A percentile compares a stretch with the other conserved stretches of the same genome.
phyloP scores from a whole-genome alignment of 2,888 invertebrate genomes.

The Criorhina ranunculi region DNA sequence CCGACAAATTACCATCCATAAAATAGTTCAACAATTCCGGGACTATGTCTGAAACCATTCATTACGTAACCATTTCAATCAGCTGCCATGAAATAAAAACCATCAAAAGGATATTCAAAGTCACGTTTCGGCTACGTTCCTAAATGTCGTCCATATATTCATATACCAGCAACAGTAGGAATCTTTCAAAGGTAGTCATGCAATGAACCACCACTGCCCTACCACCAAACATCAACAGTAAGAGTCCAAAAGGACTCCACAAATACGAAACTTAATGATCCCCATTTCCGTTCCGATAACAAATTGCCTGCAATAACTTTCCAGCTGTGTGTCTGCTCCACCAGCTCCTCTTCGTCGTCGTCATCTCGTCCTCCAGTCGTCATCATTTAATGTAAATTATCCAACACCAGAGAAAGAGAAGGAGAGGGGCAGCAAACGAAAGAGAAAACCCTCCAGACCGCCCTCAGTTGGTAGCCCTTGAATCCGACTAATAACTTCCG shows the following conservation, averaged over 20 bases:
- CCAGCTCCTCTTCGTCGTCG: constrained; percentile 15
- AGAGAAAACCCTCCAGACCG: constrained; percentile 65
- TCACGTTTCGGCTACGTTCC: constrained; percentile 26
- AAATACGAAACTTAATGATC: constrained; percentile 72
- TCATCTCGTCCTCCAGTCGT: no score
- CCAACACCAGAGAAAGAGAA: constrained; percentile 9
- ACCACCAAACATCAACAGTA: background rate
- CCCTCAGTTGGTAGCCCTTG: constrained; percentile 45
- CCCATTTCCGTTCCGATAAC: constrained; percentile 70
- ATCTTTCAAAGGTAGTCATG: constrained; percentile 10
- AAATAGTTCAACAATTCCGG: constrained; percentile 46
- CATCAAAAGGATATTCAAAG: constrained; percentile 41
- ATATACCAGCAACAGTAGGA: background rate
- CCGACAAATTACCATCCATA: constrained; percentile 45
- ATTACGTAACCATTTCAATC: constrained; percentile 70
- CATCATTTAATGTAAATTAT: constrained; percentile 70
- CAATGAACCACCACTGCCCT: constrained; percentile 32
- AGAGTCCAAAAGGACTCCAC: constrained; percentile 34
- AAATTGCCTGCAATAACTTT: constrained; percentile 74
- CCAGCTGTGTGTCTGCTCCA: constrained; percentile 20
- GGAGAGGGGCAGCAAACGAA: constrained; percentile 43
- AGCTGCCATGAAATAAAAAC: constrained; percentile 30
- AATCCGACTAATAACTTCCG: constrained; percentile 68
- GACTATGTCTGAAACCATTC: constrained; percentile 34
- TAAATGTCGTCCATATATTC: constrained; percentile 43